These are phyloP conservation scores for Erannis defoliaria DNA, from an alignment of 2,888 invertebrate species.

Conservation along the genomic window DNA sequence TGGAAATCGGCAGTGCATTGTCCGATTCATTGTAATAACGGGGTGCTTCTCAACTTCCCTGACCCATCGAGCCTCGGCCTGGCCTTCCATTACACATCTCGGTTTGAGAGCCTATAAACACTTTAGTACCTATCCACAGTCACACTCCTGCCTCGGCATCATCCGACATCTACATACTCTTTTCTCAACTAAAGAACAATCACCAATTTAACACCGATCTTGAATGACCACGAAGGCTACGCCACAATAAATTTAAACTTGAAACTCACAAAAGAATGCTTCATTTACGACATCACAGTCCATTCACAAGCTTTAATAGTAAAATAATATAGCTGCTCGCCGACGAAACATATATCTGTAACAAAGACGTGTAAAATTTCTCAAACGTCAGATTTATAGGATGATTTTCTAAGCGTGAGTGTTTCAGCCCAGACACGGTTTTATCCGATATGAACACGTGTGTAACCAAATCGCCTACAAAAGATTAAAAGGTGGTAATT, in stretches of 20 bases:
- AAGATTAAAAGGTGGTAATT: constrained; percentile 86
- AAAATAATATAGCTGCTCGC: constrained; percentile 71
- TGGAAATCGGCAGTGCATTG: constrained; percentile 9
- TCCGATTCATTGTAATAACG: constrained; percentile 16
- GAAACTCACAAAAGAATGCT: constrained; percentile 68
- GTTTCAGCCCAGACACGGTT: constrained; percentile 65
- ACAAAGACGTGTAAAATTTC: constrained; percentile 83
- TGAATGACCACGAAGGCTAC: constrained; percentile 58
- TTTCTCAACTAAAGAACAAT: constrained; percentile 49
- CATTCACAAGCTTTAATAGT: constrained; percentile 70
- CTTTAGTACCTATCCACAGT: constrained; percentile 73
- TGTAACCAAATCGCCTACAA: constrained; percentile 82
- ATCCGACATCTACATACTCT: constrained; percentile 56
- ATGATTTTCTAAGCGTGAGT: constrained; percentile 67
- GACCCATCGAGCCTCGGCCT: constrained; percentile 66
- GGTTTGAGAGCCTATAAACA: constrained; percentile 80
- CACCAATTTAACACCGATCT: constrained; percentile 58
- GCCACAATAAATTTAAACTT: constrained; percentile 68
- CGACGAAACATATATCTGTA: constrained; percentile 73
- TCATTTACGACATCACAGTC: constrained; percentile 73
- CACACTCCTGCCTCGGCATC: constrained; percentile 56
- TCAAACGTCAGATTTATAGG: constrained; percentile 79
- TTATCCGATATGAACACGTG: constrained; percentile 73
- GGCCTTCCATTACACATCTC: constrained; percentile 68
- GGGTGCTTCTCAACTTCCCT: constrained; percentile 61